phyloP scores from a whole-genome alignment of 2,797 vertebrate genomes.

The Danionella dracula region DNA sequence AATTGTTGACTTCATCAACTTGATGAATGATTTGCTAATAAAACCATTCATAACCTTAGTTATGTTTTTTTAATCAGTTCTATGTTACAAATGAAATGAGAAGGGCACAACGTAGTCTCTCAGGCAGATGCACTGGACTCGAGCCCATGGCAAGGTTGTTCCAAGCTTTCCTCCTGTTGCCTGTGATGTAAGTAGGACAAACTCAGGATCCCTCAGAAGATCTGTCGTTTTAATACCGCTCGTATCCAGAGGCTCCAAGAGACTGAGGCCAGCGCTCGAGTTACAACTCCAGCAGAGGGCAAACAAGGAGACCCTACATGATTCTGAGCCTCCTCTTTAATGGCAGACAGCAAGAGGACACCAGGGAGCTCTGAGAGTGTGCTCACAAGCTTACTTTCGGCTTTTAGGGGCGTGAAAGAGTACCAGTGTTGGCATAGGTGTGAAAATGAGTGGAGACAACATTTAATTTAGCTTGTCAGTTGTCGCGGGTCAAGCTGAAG shows the following conservation, averaged over 20 bases:
- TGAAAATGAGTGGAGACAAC: slow-evolving; percentile 21
- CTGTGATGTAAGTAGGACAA: slow-evolving; percentile 32
- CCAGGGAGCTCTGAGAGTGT: slow-evolving; percentile 4
- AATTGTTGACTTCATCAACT: no score
- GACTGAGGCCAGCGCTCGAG: slow-evolving; percentile 38
- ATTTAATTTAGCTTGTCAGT: slow-evolving; percentile 26
- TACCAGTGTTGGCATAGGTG: slow-evolving; percentile 6
- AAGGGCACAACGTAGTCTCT: slow-evolving; percentile 34
- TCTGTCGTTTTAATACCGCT: slow-evolving; percentile 26
- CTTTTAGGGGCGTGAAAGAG: slow-evolving; percentile 24
- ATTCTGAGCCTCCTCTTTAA: slow-evolving; percentile 9
- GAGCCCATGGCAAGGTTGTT: slow-evolving; percentile 48
- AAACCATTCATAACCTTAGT: no score
- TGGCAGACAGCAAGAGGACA: slow-evolving; percentile 29
- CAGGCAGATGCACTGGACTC: slow-evolving; percentile 25
- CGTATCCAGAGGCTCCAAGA: slow-evolving; percentile 33
- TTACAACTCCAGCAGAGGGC: slow-evolving; percentile 38
- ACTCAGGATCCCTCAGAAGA: slow-evolving; percentile 34
- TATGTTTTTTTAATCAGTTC: neutral
- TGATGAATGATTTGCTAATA: no score
- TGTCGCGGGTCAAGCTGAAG: slow-evolving; percentile 22
- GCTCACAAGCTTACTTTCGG: neutral
- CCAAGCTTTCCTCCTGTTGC: slow-evolving; percentile 22
- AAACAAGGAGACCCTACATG: slow-evolving; percentile 22
- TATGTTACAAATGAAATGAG: slow-evolving; percentile 21